Percentiles rank a stretch among this genome's conserved stretches.
Evolutionary conservation across 2,888 invertebrate genomes (phyloP).

Genomic region (Busseola fusca): DNA sequence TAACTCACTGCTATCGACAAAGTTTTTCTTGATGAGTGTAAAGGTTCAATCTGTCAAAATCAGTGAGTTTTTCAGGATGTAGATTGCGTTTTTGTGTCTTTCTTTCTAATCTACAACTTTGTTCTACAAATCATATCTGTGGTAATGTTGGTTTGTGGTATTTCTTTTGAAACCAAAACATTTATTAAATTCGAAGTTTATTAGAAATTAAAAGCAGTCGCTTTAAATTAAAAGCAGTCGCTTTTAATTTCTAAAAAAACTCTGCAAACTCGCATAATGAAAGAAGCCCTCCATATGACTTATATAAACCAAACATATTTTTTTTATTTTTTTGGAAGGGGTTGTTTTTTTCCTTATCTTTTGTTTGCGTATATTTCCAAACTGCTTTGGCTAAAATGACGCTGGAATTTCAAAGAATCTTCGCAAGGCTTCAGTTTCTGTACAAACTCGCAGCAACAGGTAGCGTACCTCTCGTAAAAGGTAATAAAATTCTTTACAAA

Average conservation of each 20-base stretch:
- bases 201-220: no score
- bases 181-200: no score
- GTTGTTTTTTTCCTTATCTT: not conserved
- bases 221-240: no score
- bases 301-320: not conserved
- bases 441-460: constrained; percentile 21
- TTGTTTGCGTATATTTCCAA: not conserved
- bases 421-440: constrained; percentile 17
- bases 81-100: no score
- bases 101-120: not conserved
- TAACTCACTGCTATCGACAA: no score
- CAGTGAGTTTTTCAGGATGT: no score
- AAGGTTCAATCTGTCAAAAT: no score
- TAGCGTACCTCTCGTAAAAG: constrained; percentile 10
- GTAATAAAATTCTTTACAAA: not conserved
- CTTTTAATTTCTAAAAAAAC: not conserved
- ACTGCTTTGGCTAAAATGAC: not conserved
- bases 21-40: no score
- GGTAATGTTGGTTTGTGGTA: not conserved
- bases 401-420: constrained; percentile 10
- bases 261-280: not conserved
- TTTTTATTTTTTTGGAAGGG: not conserved
- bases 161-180: not conserved
- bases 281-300: not conserved
- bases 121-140: not conserved